Base-by-base conservation (phyloP, 2,113 vertebrate genomes). In the Paratilapia polleni region DNA sequence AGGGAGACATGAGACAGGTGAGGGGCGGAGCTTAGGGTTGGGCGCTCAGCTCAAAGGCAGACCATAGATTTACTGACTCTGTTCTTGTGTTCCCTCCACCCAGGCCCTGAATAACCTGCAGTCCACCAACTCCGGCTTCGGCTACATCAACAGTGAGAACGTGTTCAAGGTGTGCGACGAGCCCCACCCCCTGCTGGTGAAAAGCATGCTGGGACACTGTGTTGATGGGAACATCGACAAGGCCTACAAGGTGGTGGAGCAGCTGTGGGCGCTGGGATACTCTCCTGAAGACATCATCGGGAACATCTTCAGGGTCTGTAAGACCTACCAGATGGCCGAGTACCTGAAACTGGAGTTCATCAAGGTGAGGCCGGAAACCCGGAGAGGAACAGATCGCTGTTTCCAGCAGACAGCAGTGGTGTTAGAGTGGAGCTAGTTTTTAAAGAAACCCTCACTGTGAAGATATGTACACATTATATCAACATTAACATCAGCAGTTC, bases 1-100 rank as follows among this genome's bases (percentile, higher is more conserved):
- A 99, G 93, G 98, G 98, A 26, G 98, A 99, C 95, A 99, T 99
- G 98, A 96, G 98, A 96, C 98, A 99, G 97, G 98, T 99, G 91
- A 49, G 82, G 47, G 61, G 17, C 1, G 20, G 83, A 22, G 82
- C 26, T n/a, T 2, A 9, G 34, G 73, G 36, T 14, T 1, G 0
- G 1, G 8, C 0, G 0, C 14, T 2, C 1, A 2, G 17, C 76
- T 64, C 56, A 1, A 4, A 43, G 8, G 11, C 31, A 0, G 4
- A 20, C 24, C 7, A 13, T 6, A 2, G 3, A 15, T 49, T 13
- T 4, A 1, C 34, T 79, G 10, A 87, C 36, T 2, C 19, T 19
- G 14, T 41, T 76, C 59, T 7, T 63, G 1, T 28, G 2, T 82
- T 9, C 49, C 6, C 91, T 38, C 3, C 80, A 13, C 41, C 2